Evolutionary conservation across 2,797 vertebrate genomes (phyloP), one percentile per base, ranked within the genome.

Genomic region (Scolopax bukidnonensis): DNA sequence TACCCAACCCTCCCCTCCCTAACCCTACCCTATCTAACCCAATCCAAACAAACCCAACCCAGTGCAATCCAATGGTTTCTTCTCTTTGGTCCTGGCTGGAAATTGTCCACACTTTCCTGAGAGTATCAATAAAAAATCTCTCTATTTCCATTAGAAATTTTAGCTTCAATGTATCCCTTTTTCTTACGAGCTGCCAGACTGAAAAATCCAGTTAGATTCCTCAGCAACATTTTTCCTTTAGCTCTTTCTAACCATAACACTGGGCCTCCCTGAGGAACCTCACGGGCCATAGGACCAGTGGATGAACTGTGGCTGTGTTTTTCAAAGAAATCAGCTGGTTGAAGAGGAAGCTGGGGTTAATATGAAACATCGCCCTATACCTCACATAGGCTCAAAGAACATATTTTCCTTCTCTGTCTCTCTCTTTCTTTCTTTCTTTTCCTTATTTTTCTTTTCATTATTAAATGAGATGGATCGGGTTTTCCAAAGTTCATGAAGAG

Each of bases 311-410:
- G 32, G 16, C n/a, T 89, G 28, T 93, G 79, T 88, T 95, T 96
- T 93, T 89, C 57, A 87, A 92, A 94, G 76, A 84, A 94, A 91
- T 93, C 63, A 47, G 71, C 36, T 85, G 80, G 38, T 86, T 82
- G 67, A 84, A 93, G 70, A 90, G 92, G 91, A 96, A 95, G 68
- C 56, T 1, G 4, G 83, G 85, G 94, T 94, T 97, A 97, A 96
- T 80, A 83, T 30, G 61, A 91, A 96, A 92, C 90, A 93, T 74
- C 70, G 65, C 73, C 60, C 77, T 68, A 84, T 24, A 68, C 48
- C 43, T 73, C 79, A 61, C 28, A 51, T 40, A 61, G 74, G 40
- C 43, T 89, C 54, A 82, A 74, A 85, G 32, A 83, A 68, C 11
- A 14, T 80, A 74, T 91, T 95, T 94, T 74, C 47, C 48, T 83